phyloP scores from a whole-genome alignment of 2,797 vertebrate species.

The Sebastes goodei region DNA sequence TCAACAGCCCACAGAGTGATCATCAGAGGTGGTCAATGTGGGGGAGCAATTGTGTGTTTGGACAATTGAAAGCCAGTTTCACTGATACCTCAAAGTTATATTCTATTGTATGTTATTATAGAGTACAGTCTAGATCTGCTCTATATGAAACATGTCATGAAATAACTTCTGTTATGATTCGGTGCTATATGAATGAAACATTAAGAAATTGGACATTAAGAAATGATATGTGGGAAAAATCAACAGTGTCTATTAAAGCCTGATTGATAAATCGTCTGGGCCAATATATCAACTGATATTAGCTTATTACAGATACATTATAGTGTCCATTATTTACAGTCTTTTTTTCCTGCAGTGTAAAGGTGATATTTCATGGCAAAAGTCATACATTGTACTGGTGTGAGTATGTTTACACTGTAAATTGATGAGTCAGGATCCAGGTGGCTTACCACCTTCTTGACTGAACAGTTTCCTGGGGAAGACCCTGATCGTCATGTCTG shows the following conservation, averaged over 20 bases:
- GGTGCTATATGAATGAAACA: no score
- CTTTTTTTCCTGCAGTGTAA: background rate
- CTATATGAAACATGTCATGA: background rate
- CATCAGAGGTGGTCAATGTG: background rate
- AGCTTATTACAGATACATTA: background rate
- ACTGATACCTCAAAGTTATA: background rate
- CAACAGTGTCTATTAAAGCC: background rate
- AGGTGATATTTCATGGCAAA: background rate
- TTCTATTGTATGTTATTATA: background rate
- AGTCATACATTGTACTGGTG: background rate
- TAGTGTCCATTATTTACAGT: background rate
- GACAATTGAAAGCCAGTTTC: background rate
- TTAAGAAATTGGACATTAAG: background rate
- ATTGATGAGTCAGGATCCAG: background rate
- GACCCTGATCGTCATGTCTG: background rate
- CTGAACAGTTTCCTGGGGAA: background rate
- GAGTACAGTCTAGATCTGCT: background rate
- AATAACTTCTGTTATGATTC: background rate
- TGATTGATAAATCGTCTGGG: no score
- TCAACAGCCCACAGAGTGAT: background rate
- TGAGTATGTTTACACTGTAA: background rate
- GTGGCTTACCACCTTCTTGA: background rate
- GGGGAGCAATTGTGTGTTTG: background rate
- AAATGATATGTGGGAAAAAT: background rate
- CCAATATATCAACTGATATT: background rate